A percentile compares a stretch with the other conserved stretches of the same genome.
These are phyloP conservation scores for Varecia variegata DNA, from an alignment of 2,797 vertebrate species.

Conservation along the genomic window DNA sequence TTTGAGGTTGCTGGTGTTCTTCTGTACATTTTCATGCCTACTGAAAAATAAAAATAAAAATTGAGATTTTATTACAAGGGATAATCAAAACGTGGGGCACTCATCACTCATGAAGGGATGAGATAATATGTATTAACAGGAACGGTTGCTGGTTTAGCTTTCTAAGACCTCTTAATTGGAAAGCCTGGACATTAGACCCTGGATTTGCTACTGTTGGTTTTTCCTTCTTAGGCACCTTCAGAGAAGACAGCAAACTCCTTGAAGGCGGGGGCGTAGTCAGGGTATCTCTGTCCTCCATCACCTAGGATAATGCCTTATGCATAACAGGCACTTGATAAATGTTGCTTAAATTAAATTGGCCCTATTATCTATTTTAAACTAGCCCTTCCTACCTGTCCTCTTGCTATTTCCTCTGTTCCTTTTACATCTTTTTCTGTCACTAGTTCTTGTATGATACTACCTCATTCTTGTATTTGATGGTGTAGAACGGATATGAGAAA, in stretches of 20 bases:
- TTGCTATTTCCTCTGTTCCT: not conserved
- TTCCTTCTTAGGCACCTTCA: not conserved
- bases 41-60: not conserved
- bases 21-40: not conserved
- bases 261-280: not conserved
- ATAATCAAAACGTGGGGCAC: not conserved
- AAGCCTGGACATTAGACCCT: not conserved
- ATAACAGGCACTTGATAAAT: not conserved
- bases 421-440: not conserved
- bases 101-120: not conserved
- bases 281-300: not conserved
- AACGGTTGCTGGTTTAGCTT: not conserved
- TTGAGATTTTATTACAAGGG: not conserved
- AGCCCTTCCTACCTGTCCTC: not conserved
- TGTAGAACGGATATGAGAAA: not conserved
- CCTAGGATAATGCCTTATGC: not conserved
- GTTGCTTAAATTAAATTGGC: not conserved
- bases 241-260: not conserved
- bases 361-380: not conserved
- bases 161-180: not conserved
- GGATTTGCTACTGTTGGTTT: not conserved
- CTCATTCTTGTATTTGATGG: not conserved
- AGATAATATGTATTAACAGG: not conserved
- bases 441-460: not conserved
- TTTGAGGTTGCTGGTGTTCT: not conserved